phyloP scores from a whole-genome alignment of 2,888 invertebrate species.

The Vesta saturnalis region DNA sequence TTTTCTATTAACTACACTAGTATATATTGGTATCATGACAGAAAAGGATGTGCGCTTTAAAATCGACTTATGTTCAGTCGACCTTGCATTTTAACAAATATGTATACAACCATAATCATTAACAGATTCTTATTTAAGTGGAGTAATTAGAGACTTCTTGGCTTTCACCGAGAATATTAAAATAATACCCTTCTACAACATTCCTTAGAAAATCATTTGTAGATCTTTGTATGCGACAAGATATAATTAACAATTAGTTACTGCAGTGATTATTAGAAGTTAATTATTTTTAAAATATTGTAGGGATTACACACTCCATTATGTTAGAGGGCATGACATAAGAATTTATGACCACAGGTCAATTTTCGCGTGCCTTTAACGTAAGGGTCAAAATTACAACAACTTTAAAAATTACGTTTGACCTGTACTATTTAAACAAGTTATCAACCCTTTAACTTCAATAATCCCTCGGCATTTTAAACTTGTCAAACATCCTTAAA shows the following conservation, averaged over 20 bases:
- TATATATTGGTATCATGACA: background rate
- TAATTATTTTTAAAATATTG: background rate
- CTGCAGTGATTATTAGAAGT: background rate
- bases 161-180: slow-evolving; percentile 43
- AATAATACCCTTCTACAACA: slow-evolving; percentile 24
- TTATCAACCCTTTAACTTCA: slow-evolving; percentile 27
- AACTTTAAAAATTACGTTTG: slow-evolving; percentile 19
- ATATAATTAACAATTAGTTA: slow-evolving; percentile 10
- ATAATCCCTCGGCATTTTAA: slow-evolving; percentile 22
- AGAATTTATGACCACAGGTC: slow-evolving; percentile 43
- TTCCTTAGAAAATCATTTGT: slow-evolving; percentile 23
- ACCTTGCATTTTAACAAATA: slow-evolving; percentile 43
- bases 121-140: slow-evolving; percentile 43
- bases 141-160: slow-evolving; percentile 37
- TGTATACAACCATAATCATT: slow-evolving; percentile 35
- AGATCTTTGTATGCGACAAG: slow-evolving; percentile 11
- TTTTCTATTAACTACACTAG: slow-evolving; percentile 1
- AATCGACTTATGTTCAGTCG: slow-evolving; percentile 20
- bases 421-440: slow-evolving; percentile 27
- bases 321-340: slow-evolving; percentile 36
- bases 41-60: slow-evolving; percentile 25
- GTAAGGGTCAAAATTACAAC: slow-evolving; percentile 27
- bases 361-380: slow-evolving; percentile 36
- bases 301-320: slow-evolving; percentile 11
- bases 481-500: slow-evolving; percentile 15